Base-by-base conservation (phyloP, 2,888 invertebrate genomes). In the Rotaria socialis region DNA sequence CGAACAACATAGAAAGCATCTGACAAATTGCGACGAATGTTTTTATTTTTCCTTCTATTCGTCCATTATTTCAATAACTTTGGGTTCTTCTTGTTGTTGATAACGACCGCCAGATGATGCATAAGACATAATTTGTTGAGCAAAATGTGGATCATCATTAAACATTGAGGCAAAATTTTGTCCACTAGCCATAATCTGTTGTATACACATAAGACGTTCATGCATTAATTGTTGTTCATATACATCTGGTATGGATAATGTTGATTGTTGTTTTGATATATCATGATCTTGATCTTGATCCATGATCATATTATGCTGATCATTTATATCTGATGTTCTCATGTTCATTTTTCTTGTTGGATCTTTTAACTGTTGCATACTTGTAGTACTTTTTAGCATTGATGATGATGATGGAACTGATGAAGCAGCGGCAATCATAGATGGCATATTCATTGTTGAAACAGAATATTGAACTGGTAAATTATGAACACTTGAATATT, bases 331-430 rank as follows among this genome's bases (percentile, higher is more conserved):
- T 14, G 41, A 47, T 67, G 67, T 11, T 27, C 67, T 35, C 27
- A 7, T 60, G 16, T 11, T 35, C 14, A 67, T 67, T 27, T 35
- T 16, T 27, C 27, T 35, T 1, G 16, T 35, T 80, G 80, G 24
- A 47, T 47, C 80, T 80, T 80, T 80, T 80, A 80, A 80, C 47
- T 80, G 80, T 80, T 80, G 80, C 80, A 80, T 80, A 43, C 80
- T 80, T n/a, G 80, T 80, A 2, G 80, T n/a, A 80, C 19, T 80
- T 47, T 80, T 80, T n/a, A 80, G 11, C 47, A 11, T 8, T n/a
- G 47, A 4, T 47, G 24, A n/a, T 43, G 67, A 11, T 43, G 35
- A 19, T 35, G 67, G 19, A 35, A 0, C 19, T 19, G 24, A 24
- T 43, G 80, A 19, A 22, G 80, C 8, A 43, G 7, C 22, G 7